A percentile compares a stretch with the other conserved stretches of the same genome.
Evolutionary conservation across 2,888 invertebrate genomes (phyloP).

Genomic region (Agelastica alni): DNA sequence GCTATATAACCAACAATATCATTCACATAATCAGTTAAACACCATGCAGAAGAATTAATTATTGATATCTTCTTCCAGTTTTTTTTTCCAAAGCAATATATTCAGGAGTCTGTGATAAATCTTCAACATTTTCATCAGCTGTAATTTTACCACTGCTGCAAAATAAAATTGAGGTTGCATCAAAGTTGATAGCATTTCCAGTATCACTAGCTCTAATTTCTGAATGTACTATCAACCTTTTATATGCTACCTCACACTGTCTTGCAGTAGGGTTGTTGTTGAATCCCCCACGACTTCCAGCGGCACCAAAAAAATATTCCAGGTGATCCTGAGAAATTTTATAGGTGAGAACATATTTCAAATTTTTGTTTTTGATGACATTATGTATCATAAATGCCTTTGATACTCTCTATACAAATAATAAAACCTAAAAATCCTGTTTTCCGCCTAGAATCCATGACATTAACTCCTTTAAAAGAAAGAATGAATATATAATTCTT

Average conservation of each 20-base stretch:
- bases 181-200: background rate
- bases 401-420: constrained; percentile 24
- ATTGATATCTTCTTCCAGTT: constrained; percentile 3
- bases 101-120: background rate
- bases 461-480: background rate
- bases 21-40: constrained; percentile 12
- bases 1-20: constrained; percentile 25
- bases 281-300: constrained; percentile 7
- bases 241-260: constrained; percentile 13
- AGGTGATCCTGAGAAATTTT: constrained; percentile 23
- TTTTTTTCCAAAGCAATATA: background rate
- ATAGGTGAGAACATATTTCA: constrained; percentile 13
- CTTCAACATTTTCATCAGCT: background rate
- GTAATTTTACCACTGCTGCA: too few relatives aligned
- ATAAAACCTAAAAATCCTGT: constrained; percentile 28
- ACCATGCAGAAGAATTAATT: background rate
- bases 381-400: constrained; percentile 12
- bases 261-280: constrained; percentile 24
- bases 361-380: background rate
- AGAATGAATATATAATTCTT: constrained; percentile 4
- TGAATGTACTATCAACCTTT: constrained; percentile 4
- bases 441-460: constrained; percentile 15
- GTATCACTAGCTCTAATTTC: constrained; percentile 12
- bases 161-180: background rate
- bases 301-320: constrained; percentile 12